Base-by-base conservation (phyloP, 2,797 vertebrate genomes). In the Danio choprae region DNA sequence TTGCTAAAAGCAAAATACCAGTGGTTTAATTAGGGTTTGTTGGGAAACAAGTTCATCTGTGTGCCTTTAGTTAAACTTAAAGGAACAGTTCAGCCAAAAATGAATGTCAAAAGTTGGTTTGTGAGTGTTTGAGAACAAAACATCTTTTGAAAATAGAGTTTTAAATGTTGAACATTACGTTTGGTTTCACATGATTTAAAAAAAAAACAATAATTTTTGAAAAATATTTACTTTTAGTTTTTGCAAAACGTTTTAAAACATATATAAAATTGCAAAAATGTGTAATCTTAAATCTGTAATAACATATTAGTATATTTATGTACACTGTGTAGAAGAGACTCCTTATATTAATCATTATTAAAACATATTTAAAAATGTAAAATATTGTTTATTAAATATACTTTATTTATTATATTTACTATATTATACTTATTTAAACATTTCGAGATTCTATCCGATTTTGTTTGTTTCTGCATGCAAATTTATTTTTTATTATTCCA, bases 61-160 rank as follows among this genome's bases (percentile, higher is more conserved):
- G 18, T 41, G 6, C 51, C 62, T 76, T 2, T 22, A 69, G 48
- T 38, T 16, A 22, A 9, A 1, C 36, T 36, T 53, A 12, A 51
- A 38, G 29, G 22, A 38, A 51, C 7, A 16, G 65, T 69, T 69
- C 46, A 69, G 22, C 20, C 44, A 50, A 50, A 68, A 50, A n/a
- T 68, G 0, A 69, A 69, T 50, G 22, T 36, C 5, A 50, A 16
- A 60, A 36, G n/a, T 51, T 15, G 15, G 16, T 51, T 48, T 51
- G 1, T 69, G 15, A 48, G 20, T 10, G 9, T 50, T 5, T 5
- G 36, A 50, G 2, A 36, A 7, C 22, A 38, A 1, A 36, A 50
- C 36, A 50, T 4, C 0, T 7, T 60, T 29, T 11, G 10, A 22
- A 56, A 15, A 46, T 46, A 6, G 22, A 22, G 20, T 22, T 51